phyloP scores from a whole-genome alignment of 2,797 vertebrate genomes.

The Sebastes vulpes region DNA sequence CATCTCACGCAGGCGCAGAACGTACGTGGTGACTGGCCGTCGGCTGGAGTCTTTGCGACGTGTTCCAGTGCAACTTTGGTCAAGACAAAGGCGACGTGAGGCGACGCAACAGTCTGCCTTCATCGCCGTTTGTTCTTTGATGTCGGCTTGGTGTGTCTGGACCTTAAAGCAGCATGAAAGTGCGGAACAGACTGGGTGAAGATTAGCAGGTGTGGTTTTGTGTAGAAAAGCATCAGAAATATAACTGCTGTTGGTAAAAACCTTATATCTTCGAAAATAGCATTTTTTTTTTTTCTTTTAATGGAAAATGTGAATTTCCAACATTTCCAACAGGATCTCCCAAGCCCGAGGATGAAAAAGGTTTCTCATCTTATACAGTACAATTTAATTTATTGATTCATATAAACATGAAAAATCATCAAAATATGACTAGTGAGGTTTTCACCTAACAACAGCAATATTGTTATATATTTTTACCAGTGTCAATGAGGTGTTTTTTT shows the following conservation, averaged over 20 bases:
- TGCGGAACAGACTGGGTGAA: constrained; percentile 2
- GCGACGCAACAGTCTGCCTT: too few relatives aligned
- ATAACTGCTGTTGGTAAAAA: constrained; percentile 57
- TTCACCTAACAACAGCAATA: constrained; percentile 53
- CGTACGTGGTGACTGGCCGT: too few relatives aligned
- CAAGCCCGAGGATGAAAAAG: not conserved
- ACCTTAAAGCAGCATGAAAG: constrained; percentile 29
- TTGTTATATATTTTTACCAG: constrained; percentile 15
- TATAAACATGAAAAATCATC: constrained; percentile 44
- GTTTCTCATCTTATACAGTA: constrained; percentile 10
- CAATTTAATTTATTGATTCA: constrained; percentile 13
- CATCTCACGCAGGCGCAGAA: too few relatives aligned
- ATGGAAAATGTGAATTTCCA: not conserved
- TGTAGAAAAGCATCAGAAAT: constrained; percentile 45
- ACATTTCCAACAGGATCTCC: constrained; percentile 20
- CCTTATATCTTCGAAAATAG: constrained; percentile 49
- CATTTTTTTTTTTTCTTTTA: not conserved
- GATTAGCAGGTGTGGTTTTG: constrained; percentile 16
- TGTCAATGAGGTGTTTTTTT: constrained; percentile 44
- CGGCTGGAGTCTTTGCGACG: too few relatives aligned
- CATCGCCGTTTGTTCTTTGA: too few relatives aligned
- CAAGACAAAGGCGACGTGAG: too few relatives aligned
- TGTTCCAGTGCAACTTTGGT: too few relatives aligned
- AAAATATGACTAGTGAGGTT: constrained; percentile 27
- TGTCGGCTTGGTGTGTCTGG: too few relatives aligned